phyloP scores from a whole-genome alignment of 2,888 invertebrate species.

The Scaptomyza flava region DNA sequence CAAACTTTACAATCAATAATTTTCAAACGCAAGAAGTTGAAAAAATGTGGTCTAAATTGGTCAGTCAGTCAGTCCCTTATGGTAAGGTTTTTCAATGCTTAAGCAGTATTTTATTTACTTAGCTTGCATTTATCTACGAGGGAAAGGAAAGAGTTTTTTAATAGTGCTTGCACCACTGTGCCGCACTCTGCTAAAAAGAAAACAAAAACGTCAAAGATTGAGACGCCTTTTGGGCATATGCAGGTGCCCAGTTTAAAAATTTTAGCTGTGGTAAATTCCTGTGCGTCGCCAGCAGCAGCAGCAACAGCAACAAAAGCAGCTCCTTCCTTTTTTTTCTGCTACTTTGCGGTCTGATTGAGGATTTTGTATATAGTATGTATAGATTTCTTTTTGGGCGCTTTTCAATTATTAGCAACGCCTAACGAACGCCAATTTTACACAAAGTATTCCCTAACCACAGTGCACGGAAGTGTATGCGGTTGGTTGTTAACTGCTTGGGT shows the following conservation, averaged over 20 bases:
- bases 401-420: constrained; percentile 78
- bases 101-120: too few relatives aligned
- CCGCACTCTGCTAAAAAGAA: neutral
- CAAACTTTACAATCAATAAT: too few relatives aligned
- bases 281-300: constrained; percentile 55
- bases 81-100: too few relatives aligned
- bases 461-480: constrained; percentile 74
- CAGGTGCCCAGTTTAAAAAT: constrained; percentile 48
- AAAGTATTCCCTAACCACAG: constrained; percentile 51
- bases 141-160: too few relatives aligned
- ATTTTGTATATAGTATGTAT: constrained; percentile 8
- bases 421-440: constrained; percentile 74
- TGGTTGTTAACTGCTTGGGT: constrained; percentile 32
- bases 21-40: too few relatives aligned
- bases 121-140: too few relatives aligned
- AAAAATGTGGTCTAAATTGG: too few relatives aligned
- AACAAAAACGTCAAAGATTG: constrained; percentile 2
- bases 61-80: too few relatives aligned
- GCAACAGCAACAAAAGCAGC: constrained; percentile 14
- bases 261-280: constrained; percentile 57
- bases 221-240: constrained; percentile 40
- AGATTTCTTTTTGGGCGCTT: constrained; percentile 52
- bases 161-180: constrained; percentile 30
- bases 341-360: constrained; percentile 60
- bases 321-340: constrained; percentile 16